Evolutionary conservation across 2,888 invertebrate genomes (phyloP).

Genomic region (Diloba caeruleocephala): DNA sequence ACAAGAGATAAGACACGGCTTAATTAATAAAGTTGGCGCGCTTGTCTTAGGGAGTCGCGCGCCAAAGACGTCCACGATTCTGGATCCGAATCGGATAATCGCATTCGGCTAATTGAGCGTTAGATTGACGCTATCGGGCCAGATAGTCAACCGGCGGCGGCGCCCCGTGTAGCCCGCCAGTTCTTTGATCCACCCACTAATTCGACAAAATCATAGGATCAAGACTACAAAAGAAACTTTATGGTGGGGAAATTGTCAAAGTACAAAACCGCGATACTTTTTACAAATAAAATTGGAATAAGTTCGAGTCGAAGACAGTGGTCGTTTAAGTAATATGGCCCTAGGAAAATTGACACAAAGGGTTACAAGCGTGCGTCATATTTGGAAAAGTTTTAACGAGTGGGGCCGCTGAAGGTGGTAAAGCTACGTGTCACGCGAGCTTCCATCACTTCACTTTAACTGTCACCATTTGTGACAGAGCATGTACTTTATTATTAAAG

Average conservation of each 20-base stretch:
- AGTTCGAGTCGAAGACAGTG: slow-evolving; percentile 70
- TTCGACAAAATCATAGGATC: slow-evolving; percentile 74
- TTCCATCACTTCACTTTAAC: slow-evolving; percentile 76
- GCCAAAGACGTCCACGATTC: slow-evolving; percentile 77
- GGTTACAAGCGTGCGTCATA: slow-evolving; percentile 79
- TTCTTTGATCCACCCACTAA: slow-evolving; percentile 71
- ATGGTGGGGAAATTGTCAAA: slow-evolving; percentile 48
- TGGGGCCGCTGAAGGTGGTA: slow-evolving; percentile 69
- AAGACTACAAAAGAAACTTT: slow-evolving; percentile 68
- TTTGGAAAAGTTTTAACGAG: slow-evolving; percentile 84
- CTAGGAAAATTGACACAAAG: slow-evolving; percentile 78
- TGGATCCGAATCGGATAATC: slow-evolving; percentile 87
- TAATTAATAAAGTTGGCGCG: slow-evolving; percentile 89
- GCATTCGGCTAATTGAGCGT: slow-evolving; percentile 88
- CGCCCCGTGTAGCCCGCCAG: slow-evolving; percentile 56
- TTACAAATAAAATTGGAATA: slow-evolving; percentile 65
- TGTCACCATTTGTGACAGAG: slow-evolving; percentile 69
- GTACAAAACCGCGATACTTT: slow-evolving; percentile 60
- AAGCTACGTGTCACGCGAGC: slow-evolving; percentile 76
- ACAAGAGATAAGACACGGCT: slow-evolving; percentile 89
- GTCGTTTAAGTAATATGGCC: slow-evolving; percentile 66
- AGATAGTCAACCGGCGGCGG: slow-evolving; percentile 63
- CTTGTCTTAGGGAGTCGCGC: slow-evolving; percentile 80
- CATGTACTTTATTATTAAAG: slow-evolving; percentile 52
- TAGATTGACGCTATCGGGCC: slow-evolving; percentile 87